Conservation (phyloP, 2,888 invertebrate genomes). For the Euplexia lucipara region DNA sequence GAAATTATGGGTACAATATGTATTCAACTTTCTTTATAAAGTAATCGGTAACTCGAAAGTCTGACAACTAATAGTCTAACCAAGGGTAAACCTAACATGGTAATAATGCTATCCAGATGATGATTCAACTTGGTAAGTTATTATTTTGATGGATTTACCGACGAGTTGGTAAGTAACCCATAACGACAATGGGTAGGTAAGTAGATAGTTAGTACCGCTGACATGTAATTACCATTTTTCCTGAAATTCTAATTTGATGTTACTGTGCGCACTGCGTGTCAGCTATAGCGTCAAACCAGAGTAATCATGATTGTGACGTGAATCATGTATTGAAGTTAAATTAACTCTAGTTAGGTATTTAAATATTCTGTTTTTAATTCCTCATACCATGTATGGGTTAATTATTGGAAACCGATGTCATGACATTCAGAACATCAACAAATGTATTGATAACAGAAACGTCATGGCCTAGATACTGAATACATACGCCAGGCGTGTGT, state of each 20-base stretch:
- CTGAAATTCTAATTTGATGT: conserved; percentile 37
- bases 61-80: too few species aligned
- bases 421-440: conserved; percentile 1
- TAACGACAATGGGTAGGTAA: conserved; percentile 16
- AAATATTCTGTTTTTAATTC: conserved; percentile 26
- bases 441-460: conserved; percentile 2
- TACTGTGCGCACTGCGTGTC: not conserved
- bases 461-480: conserved; percentile 4
- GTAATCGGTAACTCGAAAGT: too few species aligned
- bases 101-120: too few species aligned
- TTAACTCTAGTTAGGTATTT: conserved; percentile 17
- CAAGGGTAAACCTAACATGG: too few species aligned
- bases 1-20: too few species aligned
- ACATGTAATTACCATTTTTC: conserved; percentile 37
- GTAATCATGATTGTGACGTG: conserved; percentile 32
- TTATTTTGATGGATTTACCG: conserved; percentile 2
- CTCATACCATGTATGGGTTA: conserved; percentile 22
- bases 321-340: conserved; percentile 21
- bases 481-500: not conserved
- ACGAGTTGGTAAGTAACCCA: not conserved
- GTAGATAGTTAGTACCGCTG: not conserved
- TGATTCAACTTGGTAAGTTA: not conserved
- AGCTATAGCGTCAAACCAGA: conserved; percentile 22
- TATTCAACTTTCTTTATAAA: too few species aligned
- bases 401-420: not conserved